Base-by-base conservation (phyloP, 2,113 vertebrate genomes). In the Crocuta crocuta region DNA sequence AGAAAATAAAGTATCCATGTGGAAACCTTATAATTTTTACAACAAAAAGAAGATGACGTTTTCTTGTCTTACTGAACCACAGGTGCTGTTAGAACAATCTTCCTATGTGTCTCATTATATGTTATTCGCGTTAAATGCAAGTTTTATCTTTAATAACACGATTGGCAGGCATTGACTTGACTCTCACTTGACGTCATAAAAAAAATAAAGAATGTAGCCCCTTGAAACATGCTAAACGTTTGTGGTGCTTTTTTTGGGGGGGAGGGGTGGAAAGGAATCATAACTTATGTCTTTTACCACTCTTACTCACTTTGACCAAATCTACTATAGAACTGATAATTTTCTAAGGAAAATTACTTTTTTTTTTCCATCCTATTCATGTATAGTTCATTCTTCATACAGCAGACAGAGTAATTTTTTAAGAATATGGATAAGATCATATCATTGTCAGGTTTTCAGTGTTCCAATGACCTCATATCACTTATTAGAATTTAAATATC, bases 241-340 rank as follows among this genome's bases (percentile, higher is more conserved):
- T 95, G 10, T 4, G 13, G 2, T 23, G 31, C 11, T 31, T 48
- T 76, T 78, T 13, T 65, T 53, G 8, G 31, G 28, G 73, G 45
- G 17, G 2, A 12, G 1, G 4, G 31, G 11, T 61, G n/a, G 19
- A 2, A 10, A 0, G 4, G 28, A 3, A 66, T 3, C 6, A 48
- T 19, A 87, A 39, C 39, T 88, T 53, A 81, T 8, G 80, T 88
- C 11, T 95, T 63, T n/a, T 0, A 82, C 2, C 0, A 19, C 13
- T 95, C n/a, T 87, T 16, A 61, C 33, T 87, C 21, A 61, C 33
- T 92, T 86, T 70, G 17, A 39, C 39, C 31, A 82, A 86, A 58
- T n/a, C 21, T 65, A 26, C 9, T 33, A 43, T 4, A 53, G 8
- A 79, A 79, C 17, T 33, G 53, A 33, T 50, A 79, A 79, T 9